phyloP scores from a whole-genome alignment of 2,113 vertebrate species.

The Apodemus speciosus region DNA sequence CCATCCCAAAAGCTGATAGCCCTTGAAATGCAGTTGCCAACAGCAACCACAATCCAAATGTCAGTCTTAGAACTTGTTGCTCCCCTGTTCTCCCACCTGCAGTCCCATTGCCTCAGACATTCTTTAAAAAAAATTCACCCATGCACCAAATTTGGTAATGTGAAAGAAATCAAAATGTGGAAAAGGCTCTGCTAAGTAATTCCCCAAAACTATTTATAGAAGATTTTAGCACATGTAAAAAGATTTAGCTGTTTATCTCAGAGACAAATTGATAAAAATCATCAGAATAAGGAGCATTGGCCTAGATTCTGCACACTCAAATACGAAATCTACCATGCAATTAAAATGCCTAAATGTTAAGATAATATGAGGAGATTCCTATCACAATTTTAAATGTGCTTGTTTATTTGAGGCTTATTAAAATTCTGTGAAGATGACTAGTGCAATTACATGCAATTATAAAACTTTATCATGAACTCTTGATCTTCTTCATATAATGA shows the following conservation, averaged over 20 bases:
- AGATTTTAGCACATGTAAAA: conserved; percentile 29
- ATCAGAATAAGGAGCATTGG: conserved; percentile 36
- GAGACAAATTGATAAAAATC: conserved; percentile 55
- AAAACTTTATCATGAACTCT: conserved; percentile 72
- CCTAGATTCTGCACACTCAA: conserved; percentile 69
- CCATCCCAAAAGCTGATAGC: background rate
- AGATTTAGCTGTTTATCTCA: background rate
- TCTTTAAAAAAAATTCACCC: conserved; percentile 31
- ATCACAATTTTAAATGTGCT: conserved; percentile 70
- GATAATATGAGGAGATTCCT: conserved; percentile 65
- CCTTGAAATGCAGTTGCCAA: background rate
- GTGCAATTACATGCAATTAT: conserved; percentile 70
- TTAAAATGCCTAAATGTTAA: conserved; percentile 59
- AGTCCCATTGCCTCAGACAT: conserved; percentile 70
- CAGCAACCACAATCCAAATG: background rate
- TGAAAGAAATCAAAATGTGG: conserved; percentile 48
- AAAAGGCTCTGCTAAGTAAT: conserved; percentile 29
- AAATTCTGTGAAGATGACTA: conserved; percentile 75
- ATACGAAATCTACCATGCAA: conserved; percentile 58
- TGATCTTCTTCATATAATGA: conserved; percentile 79
- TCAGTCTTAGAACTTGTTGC: background rate
- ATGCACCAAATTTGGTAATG: conserved; percentile 16
- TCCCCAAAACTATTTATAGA: conserved; percentile 49
- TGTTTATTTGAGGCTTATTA: conserved; percentile 71
- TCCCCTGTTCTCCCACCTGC: conserved; percentile 9